phyloP scores from a whole-genome alignment of 2,888 invertebrate genomes.

The Napeogenes sylphis region DNA sequence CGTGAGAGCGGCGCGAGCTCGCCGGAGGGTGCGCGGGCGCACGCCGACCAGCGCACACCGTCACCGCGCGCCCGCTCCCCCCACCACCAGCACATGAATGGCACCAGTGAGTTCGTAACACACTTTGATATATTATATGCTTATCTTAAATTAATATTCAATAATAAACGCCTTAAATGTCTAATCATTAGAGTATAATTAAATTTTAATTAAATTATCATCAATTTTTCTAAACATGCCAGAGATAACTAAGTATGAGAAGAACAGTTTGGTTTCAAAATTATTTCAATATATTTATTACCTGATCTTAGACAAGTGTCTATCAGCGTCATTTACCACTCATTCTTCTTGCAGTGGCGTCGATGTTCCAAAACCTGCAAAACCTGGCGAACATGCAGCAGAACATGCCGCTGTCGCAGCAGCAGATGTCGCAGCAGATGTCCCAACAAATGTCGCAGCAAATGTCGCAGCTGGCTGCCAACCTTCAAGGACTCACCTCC shows the following conservation, averaged over 20 bases:
- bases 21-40: constrained; percentile 76
- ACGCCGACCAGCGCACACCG: constrained; percentile 64
- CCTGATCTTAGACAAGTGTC: no score
- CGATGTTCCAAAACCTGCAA: constrained; percentile 80
- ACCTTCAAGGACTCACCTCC: constrained; percentile 88
- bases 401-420: constrained; percentile 74
- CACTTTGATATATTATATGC: constrained; percentile 21
- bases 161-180: no score
- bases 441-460: constrained; percentile 78
- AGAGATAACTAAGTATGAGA: no score
- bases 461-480: constrained; percentile 76
- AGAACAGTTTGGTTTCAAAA: no score
- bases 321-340: no score
- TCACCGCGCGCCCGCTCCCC: constrained; percentile 64
- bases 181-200: no score
- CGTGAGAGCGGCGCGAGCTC: constrained; percentile 81
- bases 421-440: constrained; percentile 77
- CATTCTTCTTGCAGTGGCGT: constrained; percentile 79
- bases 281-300: no score
- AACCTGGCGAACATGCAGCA: constrained; percentile 76
- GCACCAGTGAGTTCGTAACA: constrained; percentile 78
- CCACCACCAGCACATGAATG: constrained; percentile 66
- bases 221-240: no score
- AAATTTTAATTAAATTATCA: no score
- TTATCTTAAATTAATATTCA: constrained; percentile 23